Base-by-base conservation (phyloP, 2,797 vertebrate genomes). In the Protosalanx chinensis region DNA sequence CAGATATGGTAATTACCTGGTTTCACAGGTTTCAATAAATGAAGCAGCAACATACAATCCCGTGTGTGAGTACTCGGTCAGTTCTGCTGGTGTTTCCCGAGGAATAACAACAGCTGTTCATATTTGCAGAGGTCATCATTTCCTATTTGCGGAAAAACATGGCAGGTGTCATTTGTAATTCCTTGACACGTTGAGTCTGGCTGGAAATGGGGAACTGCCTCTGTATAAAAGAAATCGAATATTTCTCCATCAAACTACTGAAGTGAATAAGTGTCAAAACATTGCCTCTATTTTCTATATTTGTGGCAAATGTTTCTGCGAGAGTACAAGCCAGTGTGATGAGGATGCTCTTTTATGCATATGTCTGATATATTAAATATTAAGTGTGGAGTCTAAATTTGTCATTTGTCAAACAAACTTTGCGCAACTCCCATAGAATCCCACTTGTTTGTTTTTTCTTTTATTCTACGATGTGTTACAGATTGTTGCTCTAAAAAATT, bases 121-220 rank as follows among this genome's bases (percentile, higher is more conserved):
- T 79, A 79, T 57, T 76, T 76, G 72, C 80, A 67, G 81, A 80
- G 82, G 82, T 87, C 81, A 86, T 86, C 72, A 67, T 79, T 72
- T 77, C 63, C 78, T 81, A 74, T 84, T 81, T 84, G 79, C 76
- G 49, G 27, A 6, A 76, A 78, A 82, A 82, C 32, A 58, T 79
- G 78, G 60, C 86, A 82, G 78, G 73, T 82, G 79, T 82, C 76
- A 82, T 88, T 86, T 86, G 79, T 84, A 84, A 86, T 82, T 70
- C 68, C 37, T 71, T 79, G 82, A 83, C 84, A 88, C 46, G 61
- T 65, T 72, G 72, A 81, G 77, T 75, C 77, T 72, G 78, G 56
- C 73, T 82, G 56, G 57, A n/a, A 46, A 68, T 66, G 81, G 71
- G 51, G 72, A 81, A 65, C 56, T 32, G 27, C 67, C 58, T 82